Base-by-base conservation (phyloP, 2,888 invertebrate species). In the Orchesella flavescens region DNA sequence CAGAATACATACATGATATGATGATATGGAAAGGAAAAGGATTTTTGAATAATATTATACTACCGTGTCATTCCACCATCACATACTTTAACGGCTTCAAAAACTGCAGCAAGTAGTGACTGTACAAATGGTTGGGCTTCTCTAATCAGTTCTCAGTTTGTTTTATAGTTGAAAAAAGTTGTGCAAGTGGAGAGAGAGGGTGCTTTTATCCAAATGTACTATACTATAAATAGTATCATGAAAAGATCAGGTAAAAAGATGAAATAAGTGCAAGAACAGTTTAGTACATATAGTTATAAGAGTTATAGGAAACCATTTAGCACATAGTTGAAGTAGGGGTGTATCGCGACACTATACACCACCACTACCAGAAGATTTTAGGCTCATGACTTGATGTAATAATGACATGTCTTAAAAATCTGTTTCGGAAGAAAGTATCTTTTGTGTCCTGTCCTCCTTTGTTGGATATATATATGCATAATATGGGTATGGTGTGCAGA, bases 381-480 rank as follows among this genome's bases (percentile, higher is more conserved):
- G 53, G n/a, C 17, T n/a, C 57, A 15, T 57, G n/a, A 7, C 15
- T 12, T 59, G 59, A 59, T 34, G 53, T 17, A 69, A 49, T 46
- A 46, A 53, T 23, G 23, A 49, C 34, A 34, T 49, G 71, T 34
- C 34, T 71, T 69, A 66, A 66, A 71, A 71, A 71, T 71, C 71
- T 71, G 71, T 55, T 71, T 55, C 49, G 24, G 71, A 55, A 34
- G 71, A 71, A 71, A 71, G 55, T 71, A 15, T 57, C 34, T 15
- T 66, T 19, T 34, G 23, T 68, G 19, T 21, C 46, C 5, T 63
- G 24, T n/a, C 24, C 21, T 49, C 46, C 49, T 49, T 49, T n/a
- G 49, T 49, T 3, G n/a, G n/a, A n/a, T n/a, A n/a, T n/a, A n/a
- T n/a, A n/a, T n/a, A 49, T 7, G n/a, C 59, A 21, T 59, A 23